Conservation (phyloP, 2,113 vertebrate genomes). For the Oreotrochilus melanogaster region DNA sequence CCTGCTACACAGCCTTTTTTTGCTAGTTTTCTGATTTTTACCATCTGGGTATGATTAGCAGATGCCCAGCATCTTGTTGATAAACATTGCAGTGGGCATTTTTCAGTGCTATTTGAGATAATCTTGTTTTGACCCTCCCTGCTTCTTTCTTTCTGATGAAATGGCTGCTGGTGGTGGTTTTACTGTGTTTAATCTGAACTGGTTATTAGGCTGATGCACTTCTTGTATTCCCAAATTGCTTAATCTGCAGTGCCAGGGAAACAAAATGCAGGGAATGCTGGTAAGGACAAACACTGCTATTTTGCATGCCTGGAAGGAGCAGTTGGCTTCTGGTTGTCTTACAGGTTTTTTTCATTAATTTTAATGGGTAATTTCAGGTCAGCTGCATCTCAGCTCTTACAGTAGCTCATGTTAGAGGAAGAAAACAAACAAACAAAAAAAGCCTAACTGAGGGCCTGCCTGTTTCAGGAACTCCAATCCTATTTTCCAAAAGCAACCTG, state of each 20-base stretch:
- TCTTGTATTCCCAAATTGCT: neutral
- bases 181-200: neutral
- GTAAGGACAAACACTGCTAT: fast-evolving
- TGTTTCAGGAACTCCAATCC: neutral
- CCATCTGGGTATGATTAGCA: fast-evolving
- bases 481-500: neutral
- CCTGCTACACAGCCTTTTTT: neutral
- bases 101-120: fast-evolving
- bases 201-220: neutral
- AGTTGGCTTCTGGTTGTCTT: neutral
- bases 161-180: neutral
- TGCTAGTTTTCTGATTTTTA: neutral
- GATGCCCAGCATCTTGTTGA: neutral
- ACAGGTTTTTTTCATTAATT: neutral
- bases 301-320: constrained; percentile 19
- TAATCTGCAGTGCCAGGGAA: neutral
- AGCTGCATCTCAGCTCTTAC: neutral
- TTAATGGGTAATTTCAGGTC: neutral
- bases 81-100: neutral
- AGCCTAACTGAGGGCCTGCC: neutral
- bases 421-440: neutral
- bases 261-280: neutral
- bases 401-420: neutral
- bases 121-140: neutral
- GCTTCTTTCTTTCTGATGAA: neutral